Evolutionary conservation across 2,797 vertebrate genomes (phyloP).

Genomic region (Acipenser transmontanus): DNA sequence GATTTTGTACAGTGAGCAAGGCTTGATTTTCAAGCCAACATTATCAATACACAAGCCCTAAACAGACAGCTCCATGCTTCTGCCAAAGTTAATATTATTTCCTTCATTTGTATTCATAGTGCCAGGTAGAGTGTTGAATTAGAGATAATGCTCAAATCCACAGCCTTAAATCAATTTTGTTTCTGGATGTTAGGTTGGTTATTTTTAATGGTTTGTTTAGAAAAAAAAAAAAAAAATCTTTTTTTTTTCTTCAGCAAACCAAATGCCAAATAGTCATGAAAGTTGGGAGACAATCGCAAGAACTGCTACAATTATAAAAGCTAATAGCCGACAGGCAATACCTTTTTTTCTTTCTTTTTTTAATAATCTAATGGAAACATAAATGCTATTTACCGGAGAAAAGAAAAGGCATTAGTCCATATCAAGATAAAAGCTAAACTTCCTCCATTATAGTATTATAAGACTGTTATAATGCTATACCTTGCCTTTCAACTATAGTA

Average conservation of each 20-base stretch:
- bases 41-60: conserved; percentile 29
- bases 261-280: background rate
- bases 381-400: too few relatives aligned
- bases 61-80: conserved; percentile 34
- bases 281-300: too few relatives aligned
- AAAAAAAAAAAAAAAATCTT: conserved; percentile 10
- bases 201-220: conserved; percentile 11
- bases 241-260: conserved; percentile 1
- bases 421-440: too few relatives aligned
- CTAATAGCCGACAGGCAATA: too few relatives aligned
- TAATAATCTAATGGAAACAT: too few relatives aligned
- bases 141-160: conserved; percentile 16
- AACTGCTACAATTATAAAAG: too few relatives aligned
- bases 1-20: conserved; percentile 41
- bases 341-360: too few relatives aligned
- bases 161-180: conserved; percentile 14
- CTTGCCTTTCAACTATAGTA: background rate
- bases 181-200: conserved; percentile 2
- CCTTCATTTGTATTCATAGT: conserved; percentile 25
- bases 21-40: conserved; percentile 29
- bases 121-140: conserved; percentile 6
- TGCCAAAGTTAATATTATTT: conserved; percentile 40
- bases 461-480: too few relatives aligned
- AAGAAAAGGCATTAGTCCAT: too few relatives aligned
- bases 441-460: too few relatives aligned